Evolutionary conservation across 2,888 invertebrate species (phyloP), one percentile per base, ranked within the genome.

Genomic region (Nycteola revayana): DNA sequence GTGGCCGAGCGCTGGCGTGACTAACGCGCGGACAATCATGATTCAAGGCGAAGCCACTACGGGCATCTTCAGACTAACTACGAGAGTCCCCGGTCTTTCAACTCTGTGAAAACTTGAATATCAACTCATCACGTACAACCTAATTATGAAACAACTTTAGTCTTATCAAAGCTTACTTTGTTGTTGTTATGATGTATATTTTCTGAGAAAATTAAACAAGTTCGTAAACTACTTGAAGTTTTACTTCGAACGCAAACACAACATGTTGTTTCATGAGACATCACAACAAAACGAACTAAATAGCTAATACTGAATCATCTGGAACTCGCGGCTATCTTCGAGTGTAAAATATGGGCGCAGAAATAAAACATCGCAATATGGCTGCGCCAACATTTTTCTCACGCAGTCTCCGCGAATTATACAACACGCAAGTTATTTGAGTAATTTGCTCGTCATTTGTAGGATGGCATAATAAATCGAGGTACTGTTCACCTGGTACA

Each of bases 301-400:
- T 38, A 32, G 36, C 30, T 36, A 47, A 40, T 25, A 41, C 32
- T 24, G 31, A 34, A 42, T 34, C 38, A 43, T 45, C 32, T 36
- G 24, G 20, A 47, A 49, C 43, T 54, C 36, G 47, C 57, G 43
- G 47, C 32, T 39, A 40, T 53, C 48, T 32, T 51, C 48, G 56
- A 65, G 68, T 64, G 68, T 66, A 60, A 65, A 69, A 61, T 71
- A 67, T 61, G 64, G 53, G 48, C 5, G 5, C 5, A 14, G 68
- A 81, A 78, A 78, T 66, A 76, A 76, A 77, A 71, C 67, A 45
- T 50, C 58, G 50, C 60, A 66, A 67, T 58, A 62, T 66, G 65
- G 66, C 61, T 51, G 60, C 58, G 54, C 39, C 49, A 46, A 59
- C 57, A 70, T 74, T 75, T 77, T 79, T 82, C 83, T 74, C 80